Conservation (phyloP, 1,140 invertebrate genomes). For the Neoseiulus cucumeris region DNA sequence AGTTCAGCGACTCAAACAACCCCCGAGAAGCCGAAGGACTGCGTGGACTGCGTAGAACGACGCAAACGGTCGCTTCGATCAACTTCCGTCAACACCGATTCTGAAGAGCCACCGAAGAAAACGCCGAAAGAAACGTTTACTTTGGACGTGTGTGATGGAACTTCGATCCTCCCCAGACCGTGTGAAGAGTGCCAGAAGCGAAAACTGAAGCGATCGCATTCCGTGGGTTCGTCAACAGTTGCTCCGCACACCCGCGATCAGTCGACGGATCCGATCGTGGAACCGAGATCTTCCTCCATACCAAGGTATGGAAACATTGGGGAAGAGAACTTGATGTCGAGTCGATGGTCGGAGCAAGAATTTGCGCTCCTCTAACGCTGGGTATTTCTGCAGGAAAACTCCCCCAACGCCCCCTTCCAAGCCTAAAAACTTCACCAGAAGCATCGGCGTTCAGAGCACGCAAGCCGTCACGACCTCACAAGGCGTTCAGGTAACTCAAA, state of each 20-base stretch:
- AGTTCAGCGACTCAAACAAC: neutral
- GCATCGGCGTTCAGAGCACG: neutral
- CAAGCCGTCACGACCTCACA: neutral
- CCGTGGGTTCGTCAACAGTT: neutral
- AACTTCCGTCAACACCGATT: slow-evolving; percentile 2
- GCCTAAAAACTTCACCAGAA: neutral
- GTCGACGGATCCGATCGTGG: neutral
- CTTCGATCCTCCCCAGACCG: neutral
- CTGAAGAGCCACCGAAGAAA: neutral
- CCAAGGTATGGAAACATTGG: neutral
- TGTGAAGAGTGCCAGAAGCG: neutral
- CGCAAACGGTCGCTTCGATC: neutral
- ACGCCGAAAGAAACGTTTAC: neutral
- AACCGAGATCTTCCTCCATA: neutral
- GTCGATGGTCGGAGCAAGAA: no score
- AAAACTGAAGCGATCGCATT: neutral
- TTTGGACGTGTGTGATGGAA: neutral
- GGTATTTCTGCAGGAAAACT: neutral
- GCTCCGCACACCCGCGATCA: neutral
- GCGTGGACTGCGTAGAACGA: neutral
- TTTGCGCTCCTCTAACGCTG: no score
- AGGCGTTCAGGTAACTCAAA: neutral
- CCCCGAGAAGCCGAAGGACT: neutral
- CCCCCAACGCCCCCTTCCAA: neutral
- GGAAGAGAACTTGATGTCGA: neutral